phyloP scores from a whole-genome alignment of 2,113 vertebrate species.

The Pseudorhombus dupliciocellatus region DNA sequence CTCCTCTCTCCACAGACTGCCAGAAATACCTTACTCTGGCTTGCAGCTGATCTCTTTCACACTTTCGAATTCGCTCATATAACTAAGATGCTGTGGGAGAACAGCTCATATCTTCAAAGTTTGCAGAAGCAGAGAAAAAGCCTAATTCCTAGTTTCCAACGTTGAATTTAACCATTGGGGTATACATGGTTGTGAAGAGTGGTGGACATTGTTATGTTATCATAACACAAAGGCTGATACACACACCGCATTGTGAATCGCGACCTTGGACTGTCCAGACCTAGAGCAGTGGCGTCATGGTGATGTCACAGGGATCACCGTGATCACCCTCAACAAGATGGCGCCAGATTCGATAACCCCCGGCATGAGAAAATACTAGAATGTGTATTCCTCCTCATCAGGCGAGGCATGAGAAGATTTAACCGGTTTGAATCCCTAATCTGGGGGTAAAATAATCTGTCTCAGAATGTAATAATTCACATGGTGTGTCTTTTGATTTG shows the following conservation, averaged over 20 bases:
- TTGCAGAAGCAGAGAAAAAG: constrained; percentile 33
- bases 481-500: constrained; percentile 87
- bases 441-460: constrained; percentile 82
- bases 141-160: constrained; percentile 4
- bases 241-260: background rate
- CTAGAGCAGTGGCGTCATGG: background rate
- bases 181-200: background rate
- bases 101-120: constrained; percentile 20
- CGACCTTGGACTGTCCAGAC: background rate
- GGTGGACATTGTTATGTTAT: background rate
- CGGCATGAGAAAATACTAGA: constrained; percentile 16
- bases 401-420: constrained; percentile 73
- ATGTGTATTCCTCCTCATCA: constrained; percentile 54
- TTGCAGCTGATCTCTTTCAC: constrained; percentile 37
- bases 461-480: constrained; percentile 89
- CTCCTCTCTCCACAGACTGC: constrained; percentile 45
- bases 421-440: constrained; percentile 69
- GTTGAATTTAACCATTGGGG: constrained; percentile 6
- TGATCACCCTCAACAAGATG: constrained; percentile 13
- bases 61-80: constrained; percentile 43
- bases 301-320: constrained; percentile 25
- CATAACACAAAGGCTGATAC: background rate
- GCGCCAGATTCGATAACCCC: constrained; percentile 21
- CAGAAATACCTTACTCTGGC: constrained; percentile 48
- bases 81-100: constrained; percentile 8